Evolutionary conservation across 2,888 invertebrate genomes (phyloP), one percentile per base, ranked within the genome.

Genomic region (Eupeodes luniger): DNA sequence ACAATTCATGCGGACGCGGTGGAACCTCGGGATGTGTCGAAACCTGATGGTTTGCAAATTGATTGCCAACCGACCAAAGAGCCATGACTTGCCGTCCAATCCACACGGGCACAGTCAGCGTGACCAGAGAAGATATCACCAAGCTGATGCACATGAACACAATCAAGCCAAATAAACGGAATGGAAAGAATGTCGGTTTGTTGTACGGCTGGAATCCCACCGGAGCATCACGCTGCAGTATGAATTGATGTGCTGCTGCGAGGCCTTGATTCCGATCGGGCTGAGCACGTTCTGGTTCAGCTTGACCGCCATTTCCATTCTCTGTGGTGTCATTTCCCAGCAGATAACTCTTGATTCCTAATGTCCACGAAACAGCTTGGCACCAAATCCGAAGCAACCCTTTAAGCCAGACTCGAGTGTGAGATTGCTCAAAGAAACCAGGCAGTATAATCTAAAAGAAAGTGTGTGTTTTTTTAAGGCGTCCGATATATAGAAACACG

Each of bases 321-420:
- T 91, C 92, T 36, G 93, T 92, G 57, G 94, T 92, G 69, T 94
- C 94, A 90, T 97, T 97, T 0, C 98, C 97, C 64, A 99, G 94
- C 77, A 99, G 94, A 92, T 99, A 99, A 0, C 98, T 98, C 86
- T 98, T 96, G 11, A 99, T 95, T 79, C 98, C 97, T 4, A 99
- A 94, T 34, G 96, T 92, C 95, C 97, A 98, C 0, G 99, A 97
- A 1, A 98, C 96, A 7, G 95, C 95, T 36, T 95, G 95, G 92
- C 98, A 98, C 98, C 98, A 98, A 78, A 96, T 95, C 10, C 97
- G 95, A 1, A 99, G 96, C 11, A 97, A 94, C n/a, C 96, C 96
- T 93, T 99, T 99, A 88, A 99, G 94, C 98, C 99, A 99, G 10
- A 97, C 96, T 9, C 99, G 95, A 0, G 99, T 99, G 93, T 99